Percentiles rank a stretch among this genome's conserved stretches.
These are phyloP conservation scores for Champsocephalus esox DNA, from an alignment of 2,797 vertebrate species.

Conservation along the genomic window DNA sequence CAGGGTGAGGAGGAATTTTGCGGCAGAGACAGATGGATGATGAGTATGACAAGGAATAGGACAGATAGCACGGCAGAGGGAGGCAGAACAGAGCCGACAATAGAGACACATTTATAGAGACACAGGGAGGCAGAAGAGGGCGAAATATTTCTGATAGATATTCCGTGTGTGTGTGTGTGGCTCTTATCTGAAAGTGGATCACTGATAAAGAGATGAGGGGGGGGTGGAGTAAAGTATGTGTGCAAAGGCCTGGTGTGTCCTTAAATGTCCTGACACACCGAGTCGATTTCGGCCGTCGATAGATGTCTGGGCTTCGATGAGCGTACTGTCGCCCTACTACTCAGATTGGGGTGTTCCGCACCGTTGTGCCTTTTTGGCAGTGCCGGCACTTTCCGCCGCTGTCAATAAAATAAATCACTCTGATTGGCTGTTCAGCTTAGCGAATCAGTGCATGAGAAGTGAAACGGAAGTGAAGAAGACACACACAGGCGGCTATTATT, in stretches of 20 bases:
- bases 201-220: not conserved
- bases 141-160: conserved; percentile 56
- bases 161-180: conserved; percentile 34
- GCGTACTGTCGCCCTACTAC: too few species aligned
- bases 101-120: conserved; percentile 59
- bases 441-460: too few species aligned
- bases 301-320: too few species aligned
- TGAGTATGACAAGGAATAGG: conserved; percentile 63
- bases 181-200: conserved; percentile 21
- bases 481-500: too few species aligned
- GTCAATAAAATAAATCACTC: too few species aligned
- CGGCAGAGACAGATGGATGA: conserved; percentile 59
- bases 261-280: too few species aligned
- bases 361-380: too few species aligned
- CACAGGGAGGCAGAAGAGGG: conserved; percentile 40
- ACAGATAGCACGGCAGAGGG: conserved; percentile 53
- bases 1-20: conserved; percentile 62
- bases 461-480: too few species aligned
- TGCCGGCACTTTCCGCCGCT: too few species aligned
- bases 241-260: not conserved
- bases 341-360: too few species aligned
- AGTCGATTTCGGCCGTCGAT: too few species aligned
- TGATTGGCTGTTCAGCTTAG: too few species aligned
- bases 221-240: not conserved
- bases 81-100: conserved; percentile 55